phyloP scores from a whole-genome alignment of 2,888 invertebrate genomes.

The Margaritifera margaritifera region DNA sequence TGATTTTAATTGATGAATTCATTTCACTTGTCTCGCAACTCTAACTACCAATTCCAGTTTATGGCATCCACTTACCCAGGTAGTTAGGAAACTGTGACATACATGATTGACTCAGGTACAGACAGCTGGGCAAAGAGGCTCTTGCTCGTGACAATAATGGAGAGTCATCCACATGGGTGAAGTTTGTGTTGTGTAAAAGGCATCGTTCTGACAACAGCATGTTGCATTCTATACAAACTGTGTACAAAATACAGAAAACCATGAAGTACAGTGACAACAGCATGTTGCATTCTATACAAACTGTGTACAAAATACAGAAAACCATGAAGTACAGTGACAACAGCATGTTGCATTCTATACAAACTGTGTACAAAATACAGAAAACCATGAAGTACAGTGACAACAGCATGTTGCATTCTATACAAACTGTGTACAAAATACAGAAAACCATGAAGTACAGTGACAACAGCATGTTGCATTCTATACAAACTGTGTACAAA shows the following conservation, averaged over 20 bases:
- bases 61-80: slow-evolving; percentile 15
- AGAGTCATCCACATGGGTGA: slow-evolving; percentile 46
- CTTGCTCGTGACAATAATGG: slow-evolving; percentile 53
- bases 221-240: slow-evolving; percentile 39
- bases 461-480: too few relatives aligned
- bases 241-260: too few relatives aligned
- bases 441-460: too few relatives aligned
- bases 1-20: too few relatives aligned
- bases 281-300: slow-evolving; percentile 34
- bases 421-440: slow-evolving; percentile 18
- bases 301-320: slow-evolving; percentile 3
- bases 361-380: too few relatives aligned
- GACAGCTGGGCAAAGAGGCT: slow-evolving; percentile 51
- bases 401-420: slow-evolving; percentile 33
- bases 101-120: slow-evolving; percentile 38
- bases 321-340: slow-evolving; percentile 13
- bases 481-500: too few relatives aligned
- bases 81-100: slow-evolving; percentile 24
- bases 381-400: not conserved
- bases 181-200: slow-evolving; percentile 42
- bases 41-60: too few relatives aligned
- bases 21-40: too few relatives aligned
- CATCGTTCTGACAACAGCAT: slow-evolving; percentile 40
- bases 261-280: slow-evolving; percentile 16
- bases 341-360: slow-evolving; percentile 8